Evolutionary conservation across 2,113 vertebrate genomes (phyloP).

Genomic region (Cottus gobio): DNA sequence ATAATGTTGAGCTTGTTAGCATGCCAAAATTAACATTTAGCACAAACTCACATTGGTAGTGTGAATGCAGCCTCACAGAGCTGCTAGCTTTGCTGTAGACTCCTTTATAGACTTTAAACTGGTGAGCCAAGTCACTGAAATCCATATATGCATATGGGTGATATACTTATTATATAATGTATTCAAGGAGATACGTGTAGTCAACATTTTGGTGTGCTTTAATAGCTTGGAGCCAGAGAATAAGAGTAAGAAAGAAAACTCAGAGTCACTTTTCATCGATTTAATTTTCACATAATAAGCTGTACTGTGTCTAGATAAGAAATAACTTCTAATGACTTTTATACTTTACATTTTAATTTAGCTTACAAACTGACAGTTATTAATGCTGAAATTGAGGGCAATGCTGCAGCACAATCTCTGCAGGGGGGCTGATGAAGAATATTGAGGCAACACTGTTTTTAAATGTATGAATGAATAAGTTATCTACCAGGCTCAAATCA

Average conservation of each 20-base stretch:
- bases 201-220: neutral
- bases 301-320: constrained; percentile 17
- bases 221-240: neutral
- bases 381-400: constrained; percentile 45
- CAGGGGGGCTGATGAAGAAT: constrained; percentile 40
- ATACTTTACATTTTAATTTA: constrained; percentile 57
- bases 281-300: constrained; percentile 43
- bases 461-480: constrained; percentile 61
- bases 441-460: constrained; percentile 52
- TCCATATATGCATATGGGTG: neutral
- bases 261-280: constrained; percentile 4
- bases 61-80: too few species aligned
- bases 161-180: neutral
- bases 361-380: constrained; percentile 43
- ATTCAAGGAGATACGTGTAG: neutral
- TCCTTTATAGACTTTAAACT: neutral
- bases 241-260: neutral
- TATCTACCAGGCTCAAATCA: constrained; percentile 56
- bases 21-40: too few species aligned
- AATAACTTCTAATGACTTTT: constrained; percentile 46
- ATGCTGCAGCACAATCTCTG: constrained; percentile 40
- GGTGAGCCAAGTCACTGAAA: neutral
- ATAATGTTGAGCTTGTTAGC: too few species aligned
- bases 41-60: too few species aligned
- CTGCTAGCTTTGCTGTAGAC: neutral